A percentile compares a stretch with the other conserved stretches of the same genome.
Evolutionary conservation across 2,888 invertebrate species (phyloP).

Genomic region (Choristoneura rosaceana): DNA sequence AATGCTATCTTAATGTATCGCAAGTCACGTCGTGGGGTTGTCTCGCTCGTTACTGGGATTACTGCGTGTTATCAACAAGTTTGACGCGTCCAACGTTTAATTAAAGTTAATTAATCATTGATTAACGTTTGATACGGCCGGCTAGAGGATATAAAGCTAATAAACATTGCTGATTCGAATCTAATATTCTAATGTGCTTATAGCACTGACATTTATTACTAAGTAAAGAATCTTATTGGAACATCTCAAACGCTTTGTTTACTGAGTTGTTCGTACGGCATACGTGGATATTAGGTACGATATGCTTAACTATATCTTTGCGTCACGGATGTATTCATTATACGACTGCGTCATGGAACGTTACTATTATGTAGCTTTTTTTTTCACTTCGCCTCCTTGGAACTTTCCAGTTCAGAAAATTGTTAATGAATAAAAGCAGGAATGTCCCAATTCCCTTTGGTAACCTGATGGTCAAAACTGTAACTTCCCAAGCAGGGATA

Average conservation of each 20-base stretch:
- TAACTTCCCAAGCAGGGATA: too few relatives aligned
- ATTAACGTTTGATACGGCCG: slow-evolving; percentile 37
- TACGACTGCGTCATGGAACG: too few relatives aligned
- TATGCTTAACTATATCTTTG: not conserved
- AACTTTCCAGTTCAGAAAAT: too few relatives aligned
- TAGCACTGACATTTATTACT: slow-evolving; percentile 41
- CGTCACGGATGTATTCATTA: too few relatives aligned
- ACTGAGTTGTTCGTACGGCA: slow-evolving; percentile 22
- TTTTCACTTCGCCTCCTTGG: too few relatives aligned
- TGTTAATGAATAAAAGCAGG: too few relatives aligned
- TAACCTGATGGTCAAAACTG: too few relatives aligned
- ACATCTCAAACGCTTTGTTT: slow-evolving; percentile 39
- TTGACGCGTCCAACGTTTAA: slow-evolving; percentile 54
- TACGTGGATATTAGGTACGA: not conserved
- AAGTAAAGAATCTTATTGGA: slow-evolving; percentile 39
- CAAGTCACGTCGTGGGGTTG: slow-evolving; percentile 63
- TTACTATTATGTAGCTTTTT: too few relatives aligned
- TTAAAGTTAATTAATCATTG: slow-evolving; percentile 63
- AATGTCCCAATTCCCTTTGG: too few relatives aligned
- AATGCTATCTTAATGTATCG: slow-evolving; percentile 74
- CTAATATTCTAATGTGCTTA: slow-evolving; percentile 41
- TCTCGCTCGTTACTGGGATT: slow-evolving; percentile 41
- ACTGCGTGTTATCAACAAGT: slow-evolving; percentile 51
- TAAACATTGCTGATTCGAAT: slow-evolving; percentile 39
- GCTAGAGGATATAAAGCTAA: slow-evolving; percentile 41